A percentile compares a stretch with the other conserved stretches of the same genome.
These are phyloP conservation scores for Macrophya alboannulata DNA, from an alignment of 2,888 invertebrate genomes.

Conservation along the genomic window DNA sequence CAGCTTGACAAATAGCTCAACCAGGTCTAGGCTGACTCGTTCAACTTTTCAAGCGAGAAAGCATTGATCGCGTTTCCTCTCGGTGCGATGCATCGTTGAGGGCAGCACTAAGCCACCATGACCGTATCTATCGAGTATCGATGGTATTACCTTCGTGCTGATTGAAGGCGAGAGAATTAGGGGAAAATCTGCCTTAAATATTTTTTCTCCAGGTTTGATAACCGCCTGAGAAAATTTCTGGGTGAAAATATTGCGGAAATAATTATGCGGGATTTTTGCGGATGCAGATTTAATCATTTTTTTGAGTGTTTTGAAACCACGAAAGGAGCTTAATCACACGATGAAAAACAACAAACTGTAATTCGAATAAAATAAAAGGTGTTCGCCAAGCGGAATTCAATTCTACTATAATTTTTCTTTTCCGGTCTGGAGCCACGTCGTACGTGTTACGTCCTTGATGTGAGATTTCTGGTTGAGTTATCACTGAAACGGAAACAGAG, in stretches of 20 bases:
- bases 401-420: background rate
- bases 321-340: background rate
- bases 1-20: background rate
- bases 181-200: background rate
- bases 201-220: background rate
- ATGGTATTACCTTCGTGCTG: background rate
- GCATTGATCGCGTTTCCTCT: background rate
- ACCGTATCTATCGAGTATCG: background rate
- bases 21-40: background rate
- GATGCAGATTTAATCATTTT: background rate
- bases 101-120: conserved; percentile 7
- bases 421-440: background rate
- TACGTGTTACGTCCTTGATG: conserved; percentile 22
- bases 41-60: background rate
- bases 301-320: background rate
- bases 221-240: background rate
- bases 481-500: background rate
- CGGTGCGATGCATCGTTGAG: background rate
- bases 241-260: background rate
- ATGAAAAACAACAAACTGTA: background rate
- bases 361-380: background rate
- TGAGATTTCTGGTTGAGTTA: background rate
- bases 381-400: background rate
- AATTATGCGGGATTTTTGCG: background rate
- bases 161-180: background rate